A percentile compares a stretch with the other conserved stretches of the same genome.
Evolutionary conservation across 2,113 vertebrate species (phyloP).

Genomic region (Campylorhamphus procurvoides): DNA sequence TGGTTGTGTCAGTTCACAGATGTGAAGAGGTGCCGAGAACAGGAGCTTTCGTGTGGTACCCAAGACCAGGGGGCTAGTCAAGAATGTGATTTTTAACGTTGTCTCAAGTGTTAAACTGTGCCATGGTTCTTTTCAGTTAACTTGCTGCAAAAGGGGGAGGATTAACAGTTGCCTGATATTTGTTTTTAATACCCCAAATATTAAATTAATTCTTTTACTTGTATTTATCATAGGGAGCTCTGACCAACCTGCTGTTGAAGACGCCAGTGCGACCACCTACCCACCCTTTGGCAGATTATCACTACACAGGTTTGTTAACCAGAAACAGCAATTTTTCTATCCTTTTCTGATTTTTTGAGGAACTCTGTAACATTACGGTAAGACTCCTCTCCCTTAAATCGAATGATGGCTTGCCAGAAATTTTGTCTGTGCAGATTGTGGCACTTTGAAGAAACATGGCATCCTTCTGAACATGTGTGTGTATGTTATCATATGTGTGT

Average conservation of each 20-base stretch:
- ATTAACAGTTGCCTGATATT: neutral
- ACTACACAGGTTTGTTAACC: slow-evolving; percentile 89
- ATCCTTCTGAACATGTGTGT: neutral
- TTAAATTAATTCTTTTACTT: neutral
- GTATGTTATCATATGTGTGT: neutral
- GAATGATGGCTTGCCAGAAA: neutral
- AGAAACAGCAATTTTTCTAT: neutral
- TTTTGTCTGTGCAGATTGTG: neutral
- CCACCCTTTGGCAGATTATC: slow-evolving; percentile 87
- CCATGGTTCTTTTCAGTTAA: neutral
- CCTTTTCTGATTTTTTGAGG: neutral
- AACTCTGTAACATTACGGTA: neutral
- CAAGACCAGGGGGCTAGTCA: neutral
- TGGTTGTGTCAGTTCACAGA: neutral
- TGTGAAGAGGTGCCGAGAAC: neutral
- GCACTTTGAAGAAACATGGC: neutral
- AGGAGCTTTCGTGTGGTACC: neutral
- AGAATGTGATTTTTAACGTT: neutral
- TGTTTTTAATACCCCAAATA: neutral
- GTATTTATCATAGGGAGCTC: slow-evolving; percentile 78
- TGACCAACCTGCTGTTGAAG: slow-evolving; percentile 88
- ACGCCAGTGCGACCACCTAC: slow-evolving; percentile 78
- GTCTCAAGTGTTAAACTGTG: neutral
- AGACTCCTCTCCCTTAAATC: neutral
- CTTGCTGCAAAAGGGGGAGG: neutral